Percentiles rank a stretch among this genome's conserved stretches.
These are phyloP conservation scores for Drosophila fuyamai DNA, from an alignment of 1,140 invertebrate genomes.

Conservation along the genomic window DNA sequence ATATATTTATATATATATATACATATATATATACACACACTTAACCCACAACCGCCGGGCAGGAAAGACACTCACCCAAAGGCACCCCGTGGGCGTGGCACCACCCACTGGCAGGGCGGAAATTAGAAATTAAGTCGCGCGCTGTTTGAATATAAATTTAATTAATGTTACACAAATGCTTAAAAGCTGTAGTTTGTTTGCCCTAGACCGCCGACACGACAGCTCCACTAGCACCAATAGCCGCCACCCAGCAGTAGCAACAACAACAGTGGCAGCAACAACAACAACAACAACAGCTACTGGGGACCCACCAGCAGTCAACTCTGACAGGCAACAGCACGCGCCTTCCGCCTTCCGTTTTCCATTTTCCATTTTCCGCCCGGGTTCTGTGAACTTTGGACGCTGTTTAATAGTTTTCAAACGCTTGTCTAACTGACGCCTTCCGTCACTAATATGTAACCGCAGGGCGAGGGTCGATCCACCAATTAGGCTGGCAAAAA, in stretches of 20 bases:
- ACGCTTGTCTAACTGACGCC: constrained; percentile 79
- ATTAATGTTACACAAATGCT: constrained; percentile 83
- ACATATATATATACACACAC: constrained; percentile 9
- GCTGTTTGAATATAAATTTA: constrained; percentile 83
- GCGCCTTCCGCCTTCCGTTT: constrained; percentile 65
- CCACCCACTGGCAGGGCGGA: constrained; percentile 61
- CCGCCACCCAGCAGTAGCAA: constrained; percentile 2
- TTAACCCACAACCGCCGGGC: constrained; percentile 46
- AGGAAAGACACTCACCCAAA: constrained; percentile 21
- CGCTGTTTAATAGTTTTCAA: constrained; percentile 82
- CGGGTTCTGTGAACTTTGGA: constrained; percentile 70
- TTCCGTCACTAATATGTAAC: constrained; percentile 74
- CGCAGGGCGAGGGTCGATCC: constrained; percentile 42
- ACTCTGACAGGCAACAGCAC: constrained; percentile 72
- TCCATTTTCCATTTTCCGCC: constrained; percentile 50
- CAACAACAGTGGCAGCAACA: constrained; percentile 9
- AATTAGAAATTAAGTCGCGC: constrained; percentile 83
- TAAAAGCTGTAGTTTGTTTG: constrained; percentile 80
- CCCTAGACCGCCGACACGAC: constrained; percentile 62
- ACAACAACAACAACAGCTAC: constrained; percentile 16
- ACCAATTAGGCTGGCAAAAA: constrained; percentile 11
- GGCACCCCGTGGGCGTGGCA: constrained; percentile 19
- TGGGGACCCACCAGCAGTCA: constrained; percentile 49
- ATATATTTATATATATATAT: constrained; percentile 14
- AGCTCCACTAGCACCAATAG: constrained; percentile 10